Evolutionary conservation across 92 coral and sea anemone species (phyloP).

Genomic region (Scolanthus callimorphus): DNA sequence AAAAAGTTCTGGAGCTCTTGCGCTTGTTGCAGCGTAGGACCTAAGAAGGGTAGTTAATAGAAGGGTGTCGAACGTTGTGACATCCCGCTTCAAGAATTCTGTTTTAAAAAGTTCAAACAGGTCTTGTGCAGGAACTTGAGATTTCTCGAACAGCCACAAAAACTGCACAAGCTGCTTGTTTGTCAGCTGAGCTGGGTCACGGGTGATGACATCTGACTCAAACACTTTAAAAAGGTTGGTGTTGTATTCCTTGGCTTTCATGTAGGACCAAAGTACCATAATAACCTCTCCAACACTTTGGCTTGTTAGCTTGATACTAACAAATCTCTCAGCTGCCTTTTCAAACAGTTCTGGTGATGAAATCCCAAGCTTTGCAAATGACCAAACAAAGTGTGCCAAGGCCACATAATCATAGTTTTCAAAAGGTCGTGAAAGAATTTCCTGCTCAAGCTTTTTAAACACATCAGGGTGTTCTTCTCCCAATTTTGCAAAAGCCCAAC

Average conservation of each 20-base stretch:
- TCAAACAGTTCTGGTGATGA: slow-evolving; percentile 23
- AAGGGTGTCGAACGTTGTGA: slow-evolving; percentile 17
- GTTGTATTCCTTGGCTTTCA: slow-evolving; percentile 27
- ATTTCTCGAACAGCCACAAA: slow-evolving; percentile 27
- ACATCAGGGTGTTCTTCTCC: slow-evolving; percentile 20
- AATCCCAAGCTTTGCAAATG: slow-evolving; percentile 26
- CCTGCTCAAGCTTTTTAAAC: slow-evolving; percentile 19
- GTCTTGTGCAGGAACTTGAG: slow-evolving; percentile 9
- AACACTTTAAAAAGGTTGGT: slow-evolving; percentile 12
- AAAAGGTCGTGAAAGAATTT: slow-evolving; percentile 20
- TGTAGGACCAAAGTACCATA: slow-evolving; percentile 39
- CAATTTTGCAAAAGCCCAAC: slow-evolving; percentile 32
- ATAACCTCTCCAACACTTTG: slow-evolving; percentile 13
- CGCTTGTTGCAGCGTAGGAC: slow-evolving; percentile 9
- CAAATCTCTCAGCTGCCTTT: slow-evolving; percentile 8
- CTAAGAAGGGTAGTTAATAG: slow-evolving; percentile 22
- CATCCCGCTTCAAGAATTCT: slow-evolving; percentile 12
- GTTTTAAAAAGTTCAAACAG: slow-evolving; percentile 11
- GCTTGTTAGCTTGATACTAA: slow-evolving; percentile 1
- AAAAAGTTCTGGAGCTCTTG: slow-evolving; percentile 2
- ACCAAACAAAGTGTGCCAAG: slow-evolving; percentile 36
- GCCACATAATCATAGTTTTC: slow-evolving; percentile 16
- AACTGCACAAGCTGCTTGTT: slow-evolving; percentile 21
- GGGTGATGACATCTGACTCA: slow-evolving; percentile 12
- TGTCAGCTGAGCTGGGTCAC: slow-evolving; percentile 14